These are phyloP conservation scores for Platyrinchus mystaceus DNA, from an alignment of 2,797 vertebrate genomes.

Conservation along the genomic window DNA sequence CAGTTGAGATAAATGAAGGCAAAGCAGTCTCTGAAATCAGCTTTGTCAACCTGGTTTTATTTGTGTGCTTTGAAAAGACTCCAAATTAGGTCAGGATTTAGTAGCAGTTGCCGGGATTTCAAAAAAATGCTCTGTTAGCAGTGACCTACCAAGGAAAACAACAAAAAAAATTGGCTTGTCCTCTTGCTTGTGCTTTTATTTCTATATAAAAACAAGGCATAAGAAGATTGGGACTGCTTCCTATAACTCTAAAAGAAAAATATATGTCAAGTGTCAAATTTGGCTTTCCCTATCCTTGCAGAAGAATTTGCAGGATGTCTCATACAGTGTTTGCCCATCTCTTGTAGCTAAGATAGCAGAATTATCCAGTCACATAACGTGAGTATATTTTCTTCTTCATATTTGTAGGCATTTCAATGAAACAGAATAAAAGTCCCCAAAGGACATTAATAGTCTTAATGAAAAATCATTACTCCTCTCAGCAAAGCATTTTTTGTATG, in stretches of 20 bases:
- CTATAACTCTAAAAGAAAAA: not conserved
- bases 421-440: not conserved
- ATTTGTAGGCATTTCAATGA: not conserved
- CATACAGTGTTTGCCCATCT: not conserved
- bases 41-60: slow-evolving; percentile 13
- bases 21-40: not conserved
- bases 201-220: not conserved
- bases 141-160: slow-evolving; percentile 11
- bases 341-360: not conserved
- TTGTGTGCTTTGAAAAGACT: slow-evolving; percentile 1
- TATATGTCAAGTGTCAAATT: not conserved
- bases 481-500: not conserved
- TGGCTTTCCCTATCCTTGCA: not conserved
- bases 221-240: not conserved
- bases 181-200: not conserved
- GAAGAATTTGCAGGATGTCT: not conserved
- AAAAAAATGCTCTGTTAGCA: not conserved
- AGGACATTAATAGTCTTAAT: not conserved
- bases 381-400: not conserved
- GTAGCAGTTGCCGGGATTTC: not conserved
- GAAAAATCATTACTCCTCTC: not conserved
- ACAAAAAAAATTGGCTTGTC: not conserved
- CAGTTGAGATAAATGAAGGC: not conserved
- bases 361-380: not conserved
- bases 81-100: slow-evolving; percentile 29